Base-by-base conservation (phyloP, 1,140 invertebrate genomes). In the Dendrolimus punctatus region DNA sequence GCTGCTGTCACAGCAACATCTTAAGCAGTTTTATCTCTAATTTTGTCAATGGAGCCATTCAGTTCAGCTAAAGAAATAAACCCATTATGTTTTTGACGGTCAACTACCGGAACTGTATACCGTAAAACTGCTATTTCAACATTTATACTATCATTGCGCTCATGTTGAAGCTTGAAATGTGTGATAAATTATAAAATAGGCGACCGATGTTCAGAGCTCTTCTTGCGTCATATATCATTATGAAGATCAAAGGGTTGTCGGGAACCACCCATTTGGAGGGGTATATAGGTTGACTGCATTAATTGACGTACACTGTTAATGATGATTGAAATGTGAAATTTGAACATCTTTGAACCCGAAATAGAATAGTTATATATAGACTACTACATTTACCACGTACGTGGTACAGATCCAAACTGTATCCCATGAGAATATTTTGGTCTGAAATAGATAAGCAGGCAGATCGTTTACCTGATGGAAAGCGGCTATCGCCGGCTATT, bases 291-390 rank as follows among this genome's bases (percentile, higher is more conserved):
- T 53, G 47, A 52, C 51, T 66, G 50, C 55, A 67, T 68, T 77
- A 71, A 75, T 80, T 76, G 69, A 73, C 64, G 62, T 50, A 60
- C 61, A 58, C 56, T 68, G 64, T 65, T 23, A 63, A 60, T 64
- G 62, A 57, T 64, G 67, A 77, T 73, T 74, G 74, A 77, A 79
- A 76, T 66, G 63, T 70, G 66, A 72, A 71, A 57, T 54, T 55
- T 54, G 41, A 65, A 44, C 66, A 70, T 68, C 61, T 66, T 62
- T 57, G 55, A 50, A 58, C 64, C 23, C 48, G 46, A 68, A 71
- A 67, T 71, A 68, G 61, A 51, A 49, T 37, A 58, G 48, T 51
- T 66, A 71, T 62, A 69, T 65, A 62, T 67, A 68, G 58, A 62
- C 44, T 6, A 23, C 23, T 23, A 23, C 1, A 23, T 23, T 23